These are phyloP conservation scores for Indicator maculatus DNA, from an alignment of 2,113 vertebrate genomes.

Conservation along the genomic window DNA sequence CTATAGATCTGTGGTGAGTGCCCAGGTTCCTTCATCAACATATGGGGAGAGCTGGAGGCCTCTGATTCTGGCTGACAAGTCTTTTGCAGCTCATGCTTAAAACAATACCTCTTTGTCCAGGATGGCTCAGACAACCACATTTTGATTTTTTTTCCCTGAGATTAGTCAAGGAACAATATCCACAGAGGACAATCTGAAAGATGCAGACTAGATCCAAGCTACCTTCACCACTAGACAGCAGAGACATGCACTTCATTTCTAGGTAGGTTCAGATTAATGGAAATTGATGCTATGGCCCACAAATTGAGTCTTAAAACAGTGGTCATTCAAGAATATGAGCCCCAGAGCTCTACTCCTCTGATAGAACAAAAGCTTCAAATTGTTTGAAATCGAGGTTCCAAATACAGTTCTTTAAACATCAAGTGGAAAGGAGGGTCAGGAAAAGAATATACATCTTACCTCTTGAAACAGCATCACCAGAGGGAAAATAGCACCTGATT, in stretches of 20 bases:
- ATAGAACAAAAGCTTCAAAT: not conserved
- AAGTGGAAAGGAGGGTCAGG: not conserved
- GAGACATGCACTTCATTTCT: not conserved
- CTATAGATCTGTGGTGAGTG: not conserved
- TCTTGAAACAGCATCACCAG: not conserved
- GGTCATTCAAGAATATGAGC: not conserved
- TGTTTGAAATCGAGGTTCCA: not conserved
- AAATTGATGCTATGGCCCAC: not conserved
- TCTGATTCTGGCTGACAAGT: not conserved
- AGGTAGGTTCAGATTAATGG: not conserved
- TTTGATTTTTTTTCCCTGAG: not conserved
- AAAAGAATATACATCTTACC: not conserved
- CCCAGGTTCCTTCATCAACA: rapidly evolving
- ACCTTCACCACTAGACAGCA: not conserved
- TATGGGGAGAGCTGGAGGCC: not conserved
- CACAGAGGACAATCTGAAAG: not conserved
- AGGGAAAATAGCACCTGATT: not conserved
- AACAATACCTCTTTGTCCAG: not conserved
- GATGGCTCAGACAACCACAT: not conserved
- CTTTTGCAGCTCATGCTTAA: not conserved
- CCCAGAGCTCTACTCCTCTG: not conserved
- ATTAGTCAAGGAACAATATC: not conserved
- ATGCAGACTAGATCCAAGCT: not conserved
- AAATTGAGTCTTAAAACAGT: not conserved
- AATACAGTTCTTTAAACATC: not conserved